These are phyloP conservation scores for Meloidogyne chitwoodi DNA, from an alignment of 1,140 invertebrate genomes.

Conservation along the genomic window DNA sequence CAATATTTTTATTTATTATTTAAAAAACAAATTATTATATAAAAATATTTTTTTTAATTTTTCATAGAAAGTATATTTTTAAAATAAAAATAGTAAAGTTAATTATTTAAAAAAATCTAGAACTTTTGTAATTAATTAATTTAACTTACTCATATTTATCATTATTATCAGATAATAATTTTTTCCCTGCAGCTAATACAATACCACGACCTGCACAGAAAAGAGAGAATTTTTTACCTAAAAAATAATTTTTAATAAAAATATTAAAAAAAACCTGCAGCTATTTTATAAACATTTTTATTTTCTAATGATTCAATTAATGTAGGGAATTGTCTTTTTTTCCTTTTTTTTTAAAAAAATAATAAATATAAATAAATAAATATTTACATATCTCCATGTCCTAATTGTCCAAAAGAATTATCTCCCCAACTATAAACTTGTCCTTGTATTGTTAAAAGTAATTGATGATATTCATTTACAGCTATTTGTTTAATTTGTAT, in stretches of 20 bases:
- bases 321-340: constrained; percentile 62
- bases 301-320: constrained; percentile 36
- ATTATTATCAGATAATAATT: constrained; percentile 61
- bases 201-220: constrained; percentile 72
- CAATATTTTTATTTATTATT: too few species aligned
- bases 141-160: too few species aligned
- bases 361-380: neutral
- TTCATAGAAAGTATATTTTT: too few species aligned
- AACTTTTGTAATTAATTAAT: too few species aligned
- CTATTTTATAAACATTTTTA: constrained; percentile 34
- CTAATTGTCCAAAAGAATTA: constrained; percentile 70
- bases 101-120: too few species aligned
- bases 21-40: too few species aligned
- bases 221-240: constrained; percentile 65
- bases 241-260: neutral
- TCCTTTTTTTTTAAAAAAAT: constrained; percentile 68
- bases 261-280: constrained; percentile 35
- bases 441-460: constrained; percentile 69
- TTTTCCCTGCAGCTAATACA: constrained; percentile 71
- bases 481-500: constrained; percentile 62
- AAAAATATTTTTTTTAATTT: too few species aligned
- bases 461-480: constrained; percentile 68
- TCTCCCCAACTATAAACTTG: constrained; percentile 73
- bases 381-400: constrained; percentile 66
- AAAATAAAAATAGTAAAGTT: too few species aligned